These are phyloP conservation scores for Tursiops truncatus DNA, from an alignment of 2,113 vertebrate species.

Conservation along the genomic window DNA sequence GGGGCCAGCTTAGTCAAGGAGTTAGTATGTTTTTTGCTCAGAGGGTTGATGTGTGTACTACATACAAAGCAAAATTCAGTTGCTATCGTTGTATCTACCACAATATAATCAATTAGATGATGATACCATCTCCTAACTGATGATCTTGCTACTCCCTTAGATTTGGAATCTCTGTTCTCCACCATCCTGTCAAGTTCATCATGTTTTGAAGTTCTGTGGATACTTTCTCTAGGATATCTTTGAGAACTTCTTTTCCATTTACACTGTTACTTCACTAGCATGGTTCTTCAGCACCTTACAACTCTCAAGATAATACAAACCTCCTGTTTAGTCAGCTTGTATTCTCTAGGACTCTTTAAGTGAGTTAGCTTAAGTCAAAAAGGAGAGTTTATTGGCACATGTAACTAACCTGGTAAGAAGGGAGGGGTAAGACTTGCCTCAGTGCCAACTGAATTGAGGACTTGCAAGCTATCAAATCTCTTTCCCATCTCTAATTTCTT, in stretches of 20 bases:
- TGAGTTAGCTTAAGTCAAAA: not conserved
- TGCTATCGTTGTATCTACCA: not conserved
- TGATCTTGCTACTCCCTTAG: constrained; percentile 4
- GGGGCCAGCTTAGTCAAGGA: not conserved
- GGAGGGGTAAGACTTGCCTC: not conserved
- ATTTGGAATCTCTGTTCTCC: not conserved
- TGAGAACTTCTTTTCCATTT: not conserved
- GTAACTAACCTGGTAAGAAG: not conserved
- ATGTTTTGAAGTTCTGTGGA: not conserved
- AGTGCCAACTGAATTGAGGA: not conserved
- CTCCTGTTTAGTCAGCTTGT: not conserved
- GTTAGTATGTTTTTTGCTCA: not conserved
- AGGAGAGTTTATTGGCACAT: not conserved
- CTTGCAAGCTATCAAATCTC: not conserved
- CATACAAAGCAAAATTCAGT: not conserved
- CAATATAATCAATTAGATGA: not conserved
- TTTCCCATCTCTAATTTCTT: not conserved
- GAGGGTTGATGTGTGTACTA: not conserved
- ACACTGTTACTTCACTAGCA: not conserved
- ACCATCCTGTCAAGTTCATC: not conserved
- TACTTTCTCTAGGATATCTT: not conserved
- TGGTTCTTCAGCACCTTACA: not conserved
- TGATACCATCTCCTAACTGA: not conserved
- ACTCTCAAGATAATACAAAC: not conserved
- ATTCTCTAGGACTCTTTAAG: not conserved